These are phyloP conservation scores for Synanthedon andrenaeformis DNA, from an alignment of 2,888 invertebrate genomes.

Conservation along the genomic window DNA sequence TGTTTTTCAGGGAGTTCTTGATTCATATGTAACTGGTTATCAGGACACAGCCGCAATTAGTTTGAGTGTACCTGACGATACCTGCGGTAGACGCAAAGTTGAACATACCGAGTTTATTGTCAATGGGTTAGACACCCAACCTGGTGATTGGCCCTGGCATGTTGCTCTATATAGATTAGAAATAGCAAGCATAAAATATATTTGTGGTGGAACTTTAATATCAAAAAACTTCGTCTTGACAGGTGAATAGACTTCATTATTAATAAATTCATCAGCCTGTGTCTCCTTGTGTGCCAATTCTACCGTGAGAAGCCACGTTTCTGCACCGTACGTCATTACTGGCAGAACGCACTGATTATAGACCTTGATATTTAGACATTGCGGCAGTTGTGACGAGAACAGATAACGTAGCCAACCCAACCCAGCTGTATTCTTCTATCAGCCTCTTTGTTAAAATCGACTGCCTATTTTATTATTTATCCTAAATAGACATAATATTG, in stretches of 20 bases:
- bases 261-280: no score
- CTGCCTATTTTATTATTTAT: no score
- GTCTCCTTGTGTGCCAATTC: no score
- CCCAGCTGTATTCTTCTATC: no score
- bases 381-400: no score
- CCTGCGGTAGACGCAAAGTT: slow-evolving; percentile 33
- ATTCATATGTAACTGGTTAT: background rate
- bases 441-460: no score
- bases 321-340: no score
- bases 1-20: background rate
- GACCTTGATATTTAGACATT: no score
- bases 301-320: no score
- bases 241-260: slow-evolving; percentile 16
- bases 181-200: slow-evolving; percentile 22
- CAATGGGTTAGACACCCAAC: slow-evolving; percentile 28
- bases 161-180: slow-evolving; percentile 31
- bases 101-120: slow-evolving; percentile 35
- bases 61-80: slow-evolving; percentile 11
- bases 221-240: slow-evolving; percentile 33
- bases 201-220: slow-evolving; percentile 44
- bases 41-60: slow-evolving; percentile 18
- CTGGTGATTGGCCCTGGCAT: slow-evolving; percentile 58
- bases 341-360: no score
- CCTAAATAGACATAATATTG: no score
- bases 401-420: no score